Base-by-base conservation (phyloP, 2,113 vertebrate species). In the Noctilio leporinus region DNA sequence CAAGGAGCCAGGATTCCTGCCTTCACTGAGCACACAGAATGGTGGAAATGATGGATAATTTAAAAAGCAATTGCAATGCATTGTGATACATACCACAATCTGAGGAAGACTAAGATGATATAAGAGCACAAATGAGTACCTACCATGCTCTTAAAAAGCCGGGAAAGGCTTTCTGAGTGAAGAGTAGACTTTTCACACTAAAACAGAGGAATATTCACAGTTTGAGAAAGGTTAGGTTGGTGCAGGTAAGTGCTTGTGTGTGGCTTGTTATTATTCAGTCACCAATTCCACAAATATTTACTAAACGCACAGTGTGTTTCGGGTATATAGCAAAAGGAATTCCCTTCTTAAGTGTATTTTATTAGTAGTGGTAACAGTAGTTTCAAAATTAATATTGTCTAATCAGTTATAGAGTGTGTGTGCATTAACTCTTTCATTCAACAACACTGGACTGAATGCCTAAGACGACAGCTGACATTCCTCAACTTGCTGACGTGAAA, bases 371-470 rank as follows among this genome's bases (percentile, higher is more conserved):
- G 73, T n/a, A 65, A 3, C 43, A 84, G 49, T 49, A 59, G n/a
- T 49, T 89, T 49, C 49, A 73, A 89, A 89, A 35, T 70, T 69
- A 70, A 55, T 16, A 43, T 64, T 78, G 24, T 53, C 57, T 94
- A 78, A 80, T 57, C 84, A 82, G 62, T 76, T 67, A 86, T 8
- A 11, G 15, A 24, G 22, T 40, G 6, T 47, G 3, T 51, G 53
- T 65, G 95, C 70, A 65, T 70, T 81, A 89, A 83, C 65, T 51
- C 84, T 88, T 96, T 97, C 35, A 47, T 49, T 88, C 62, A 91
- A 82, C 28, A 55, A 55, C 11, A 70, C 16, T 82, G 7, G 33
- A 77, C 24, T 10, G 4, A 90, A 84, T 75, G 28, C 15, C n/a
- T 81, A 49, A 75, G 45, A 80, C 40, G 20, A 73, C 22, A 90